phyloP scores from a whole-genome alignment of 2,888 invertebrate species.

The Chrysina gloriosa region DNA sequence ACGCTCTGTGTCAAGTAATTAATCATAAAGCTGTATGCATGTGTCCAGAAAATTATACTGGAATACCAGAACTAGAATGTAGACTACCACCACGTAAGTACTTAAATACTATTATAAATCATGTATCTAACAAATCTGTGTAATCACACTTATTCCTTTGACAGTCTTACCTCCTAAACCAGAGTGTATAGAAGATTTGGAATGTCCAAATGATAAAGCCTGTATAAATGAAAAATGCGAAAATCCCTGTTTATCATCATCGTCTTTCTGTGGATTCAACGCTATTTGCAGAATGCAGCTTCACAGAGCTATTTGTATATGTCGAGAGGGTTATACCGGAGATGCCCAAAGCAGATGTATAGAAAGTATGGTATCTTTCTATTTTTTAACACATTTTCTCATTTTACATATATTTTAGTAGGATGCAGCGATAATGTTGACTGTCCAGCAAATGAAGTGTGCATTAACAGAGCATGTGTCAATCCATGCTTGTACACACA shows the following conservation, averaged over 20 bases:
- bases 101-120: too few species aligned
- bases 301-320: constrained; percentile 85
- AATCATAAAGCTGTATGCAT: constrained; percentile 87
- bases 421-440: constrained; percentile 89
- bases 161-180: constrained; percentile 70
- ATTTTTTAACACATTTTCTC: background rate
- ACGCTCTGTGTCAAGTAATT: constrained; percentile 82
- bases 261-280: constrained; percentile 79
- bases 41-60: constrained; percentile 82
- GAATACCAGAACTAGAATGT: constrained; percentile 83
- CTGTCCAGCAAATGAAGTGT: constrained; percentile 84
- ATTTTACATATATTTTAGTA: constrained; percentile 64
- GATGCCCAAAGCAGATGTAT: constrained; percentile 83
- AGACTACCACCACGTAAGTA: constrained; percentile 56
- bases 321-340: constrained; percentile 85
- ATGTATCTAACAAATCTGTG: too few species aligned
- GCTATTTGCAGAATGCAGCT: constrained; percentile 82
- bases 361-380: constrained; percentile 70
- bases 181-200: constrained; percentile 81
- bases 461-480: constrained; percentile 83
- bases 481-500: constrained; percentile 84
- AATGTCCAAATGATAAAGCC: constrained; percentile 85
- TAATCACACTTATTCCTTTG: too few species aligned
- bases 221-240: constrained; percentile 81
- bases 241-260: constrained; percentile 77